Base-by-base conservation (phyloP, 2,888 invertebrate genomes). In the Aricia artaxerxes region DNA sequence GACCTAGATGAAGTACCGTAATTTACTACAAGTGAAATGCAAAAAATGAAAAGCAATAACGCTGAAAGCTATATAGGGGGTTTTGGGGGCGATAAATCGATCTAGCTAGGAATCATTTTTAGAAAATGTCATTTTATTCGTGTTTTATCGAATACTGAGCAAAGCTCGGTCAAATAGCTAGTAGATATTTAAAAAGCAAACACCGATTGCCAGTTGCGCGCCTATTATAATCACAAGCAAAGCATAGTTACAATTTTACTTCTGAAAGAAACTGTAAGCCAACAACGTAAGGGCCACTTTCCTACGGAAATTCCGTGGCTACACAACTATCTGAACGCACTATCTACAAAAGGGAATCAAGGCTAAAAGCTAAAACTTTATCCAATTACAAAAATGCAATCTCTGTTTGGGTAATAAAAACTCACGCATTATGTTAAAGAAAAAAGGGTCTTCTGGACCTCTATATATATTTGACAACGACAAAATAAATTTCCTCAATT, bases 401-500 rank as follows among this genome's bases (percentile, higher is more conserved):
- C 64, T 31, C 69, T 16, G 69, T 35, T 69, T 16, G 13, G 38
- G 69, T 38, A 16, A 69, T 69, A 69, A 16, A 69, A 69, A 69
- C 69, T 69, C 35, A 69, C 35, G 35, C 35, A 69, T 69, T 69
- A 69, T 38, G 13, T 69, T 69, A 38, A 69, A 69, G 69, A 69
- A 69, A 69, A 64, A 69, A 69, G n/a, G 38, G 49, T 57, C 61
- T 61, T 44, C 31, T 38, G n/a, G 61, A 49, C 57, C 75, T 24
- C 49, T 64, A 69, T 35, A 69, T 35, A 49, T 72, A 7, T 60
- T 5, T 64, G 9, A 40, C 49, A 44, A 69, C 13, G 78, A 11
- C 69, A 38, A 69, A 69, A 69, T 69, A 69, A 69, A 69, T 69
- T 35, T 5, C 16, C 69, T 11, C 16, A 35, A 16, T 69, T 69